Evolutionary conservation across 2,888 invertebrate species (phyloP).

Genomic region (Drosophila longiperda): DNA sequence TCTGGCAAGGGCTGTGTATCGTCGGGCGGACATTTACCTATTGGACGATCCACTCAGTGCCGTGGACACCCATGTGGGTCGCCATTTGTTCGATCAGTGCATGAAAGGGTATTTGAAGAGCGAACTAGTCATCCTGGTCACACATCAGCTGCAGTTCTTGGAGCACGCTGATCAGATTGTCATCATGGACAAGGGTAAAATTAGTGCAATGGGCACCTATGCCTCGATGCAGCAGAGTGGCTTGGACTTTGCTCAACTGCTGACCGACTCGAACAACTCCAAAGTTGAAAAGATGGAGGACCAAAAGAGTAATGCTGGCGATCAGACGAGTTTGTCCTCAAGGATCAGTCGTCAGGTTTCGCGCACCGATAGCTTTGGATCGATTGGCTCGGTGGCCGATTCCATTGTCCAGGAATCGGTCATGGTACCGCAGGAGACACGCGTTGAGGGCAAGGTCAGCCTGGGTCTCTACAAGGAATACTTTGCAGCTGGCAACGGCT

Average conservation of each 20-base stretch:
- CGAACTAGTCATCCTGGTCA: conserved; percentile 91
- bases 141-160: conserved; percentile 93
- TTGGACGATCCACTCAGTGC: conserved; percentile 96
- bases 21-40: conserved; percentile 93
- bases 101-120: conserved; percentile 86
- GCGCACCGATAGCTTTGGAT: conserved; percentile 81
- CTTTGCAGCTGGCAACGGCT: conserved; percentile 89
- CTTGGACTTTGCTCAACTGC: conserved; percentile 90
- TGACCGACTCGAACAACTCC: conserved; percentile 86
- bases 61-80: conserved; percentile 95
- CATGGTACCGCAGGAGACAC: conserved; percentile 86
- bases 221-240: conserved; percentile 89
- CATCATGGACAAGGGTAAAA: conserved; percentile 82
- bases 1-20: conserved; percentile 93
- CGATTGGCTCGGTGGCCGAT: conserved; percentile 86
- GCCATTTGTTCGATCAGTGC: conserved; percentile 91
- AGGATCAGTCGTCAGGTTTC: conserved; percentile 67
- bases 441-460: conserved; percentile 88
- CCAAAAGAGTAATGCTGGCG: conserved; percentile 67
- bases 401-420: conserved; percentile 81
- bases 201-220: conserved; percentile 88
- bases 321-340: conserved; percentile 22
- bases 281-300: conserved; percentile 63
- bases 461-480: conserved; percentile 88
- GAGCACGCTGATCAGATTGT: conserved; percentile 87